A percentile compares a stretch with the other conserved stretches of the same genome.
Evolutionary conservation across 2,113 vertebrate species (phyloP).

Genomic region (Chloropsis cyanopogon): DNA sequence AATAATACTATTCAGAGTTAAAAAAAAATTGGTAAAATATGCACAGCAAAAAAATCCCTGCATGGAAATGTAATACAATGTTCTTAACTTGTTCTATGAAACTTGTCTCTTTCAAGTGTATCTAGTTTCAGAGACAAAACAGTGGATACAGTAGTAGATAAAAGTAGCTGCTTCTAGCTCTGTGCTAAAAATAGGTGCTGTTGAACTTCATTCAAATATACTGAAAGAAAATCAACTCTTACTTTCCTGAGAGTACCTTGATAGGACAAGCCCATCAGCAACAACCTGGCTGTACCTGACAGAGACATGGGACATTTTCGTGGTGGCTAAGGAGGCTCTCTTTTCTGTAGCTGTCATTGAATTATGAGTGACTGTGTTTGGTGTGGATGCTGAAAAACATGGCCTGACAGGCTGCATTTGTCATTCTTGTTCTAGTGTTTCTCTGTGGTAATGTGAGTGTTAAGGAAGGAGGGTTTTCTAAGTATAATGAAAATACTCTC

Average conservation of each 20-base stretch:
- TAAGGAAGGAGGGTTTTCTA: neutral
- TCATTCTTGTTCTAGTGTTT: neutral
- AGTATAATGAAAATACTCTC: neutral
- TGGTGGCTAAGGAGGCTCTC: neutral
- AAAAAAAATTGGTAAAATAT: neutral
- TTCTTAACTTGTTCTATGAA: neutral
- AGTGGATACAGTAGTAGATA: neutral
- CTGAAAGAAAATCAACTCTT: neutral
- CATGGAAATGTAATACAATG: neutral
- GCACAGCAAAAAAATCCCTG: neutral
- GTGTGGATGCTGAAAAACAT: neutral
- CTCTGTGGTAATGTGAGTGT: neutral
- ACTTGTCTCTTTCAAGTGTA: neutral
- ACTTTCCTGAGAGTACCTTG: neutral
- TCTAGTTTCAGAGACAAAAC: neutral
- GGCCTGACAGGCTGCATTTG: neutral
- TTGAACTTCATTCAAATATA: neutral
- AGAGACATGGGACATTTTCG: accelerated
- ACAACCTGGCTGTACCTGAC: neutral
- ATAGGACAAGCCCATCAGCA: neutral
- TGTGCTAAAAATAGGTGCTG: neutral
- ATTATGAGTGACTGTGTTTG: neutral
- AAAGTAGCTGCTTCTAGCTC: neutral
- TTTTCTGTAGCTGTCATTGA: neutral
- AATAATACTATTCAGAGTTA: neutral